A percentile compares a stretch with the other conserved stretches of the same genome.
These are phyloP conservation scores for Drosophila willistoni DNA, from an alignment of 1,140 invertebrate genomes.

Conservation along the genomic window DNA sequence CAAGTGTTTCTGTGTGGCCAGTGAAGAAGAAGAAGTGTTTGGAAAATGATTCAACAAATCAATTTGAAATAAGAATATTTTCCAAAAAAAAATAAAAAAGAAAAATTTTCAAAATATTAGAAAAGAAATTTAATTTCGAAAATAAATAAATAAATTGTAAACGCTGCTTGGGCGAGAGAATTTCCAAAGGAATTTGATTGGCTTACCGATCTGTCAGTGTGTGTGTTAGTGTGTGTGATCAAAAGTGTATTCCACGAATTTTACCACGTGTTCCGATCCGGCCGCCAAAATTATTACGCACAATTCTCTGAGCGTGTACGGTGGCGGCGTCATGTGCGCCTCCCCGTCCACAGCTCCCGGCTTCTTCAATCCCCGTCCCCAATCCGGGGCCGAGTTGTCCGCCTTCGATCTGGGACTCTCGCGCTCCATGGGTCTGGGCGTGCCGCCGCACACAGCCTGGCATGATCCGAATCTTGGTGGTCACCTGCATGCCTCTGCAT, in stretches of 20 bases:
- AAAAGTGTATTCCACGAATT: constrained; percentile 80
- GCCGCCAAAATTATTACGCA: constrained; percentile 84
- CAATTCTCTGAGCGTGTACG: constrained; percentile 83
- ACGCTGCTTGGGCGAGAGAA: constrained; percentile 28
- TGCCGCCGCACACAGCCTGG: constrained; percentile 87
- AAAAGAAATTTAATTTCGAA: neutral
- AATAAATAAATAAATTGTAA: constrained; percentile 11
- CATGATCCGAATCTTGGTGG: constrained; percentile 85
- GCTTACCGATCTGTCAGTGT: constrained; percentile 39
- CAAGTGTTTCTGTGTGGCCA: constrained; percentile 38
- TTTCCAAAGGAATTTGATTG: constrained; percentile 33
- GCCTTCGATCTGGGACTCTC: constrained; percentile 86
- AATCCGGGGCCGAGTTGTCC: constrained; percentile 82
- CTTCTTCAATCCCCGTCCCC: constrained; percentile 82
- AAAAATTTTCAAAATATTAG: neutral
- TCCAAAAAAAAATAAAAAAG: constrained; percentile 5
- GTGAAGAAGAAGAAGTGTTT: constrained; percentile 22
- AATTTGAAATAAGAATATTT: constrained; percentile 26
- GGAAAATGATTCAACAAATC: constrained; percentile 28
- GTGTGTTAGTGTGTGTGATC: constrained; percentile 47
- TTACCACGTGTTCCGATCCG: constrained; percentile 76
- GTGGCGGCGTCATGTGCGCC: constrained; percentile 83
- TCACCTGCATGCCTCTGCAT: constrained; percentile 75
- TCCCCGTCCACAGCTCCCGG: constrained; percentile 83
- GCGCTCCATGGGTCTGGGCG: constrained; percentile 88